A percentile compares a stretch with the other conserved stretches of the same genome.
Evolutionary conservation across 2,888 invertebrate species (phyloP).

Genomic region (Drosophila paramelanica): DNA sequence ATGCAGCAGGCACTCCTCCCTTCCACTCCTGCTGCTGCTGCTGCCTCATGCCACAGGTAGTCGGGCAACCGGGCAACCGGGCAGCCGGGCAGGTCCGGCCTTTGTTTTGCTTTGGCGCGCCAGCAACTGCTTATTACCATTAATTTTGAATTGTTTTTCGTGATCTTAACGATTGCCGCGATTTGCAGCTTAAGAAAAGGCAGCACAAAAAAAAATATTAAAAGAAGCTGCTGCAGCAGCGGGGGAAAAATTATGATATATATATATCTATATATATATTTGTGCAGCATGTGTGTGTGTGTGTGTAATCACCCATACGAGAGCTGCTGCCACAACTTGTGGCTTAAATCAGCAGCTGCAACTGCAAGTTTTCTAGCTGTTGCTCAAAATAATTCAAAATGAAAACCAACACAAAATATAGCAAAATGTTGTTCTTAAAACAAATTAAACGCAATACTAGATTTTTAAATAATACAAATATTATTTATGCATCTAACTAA

Average conservation of each 20-base stretch:
- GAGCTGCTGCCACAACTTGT: conserved; percentile 45
- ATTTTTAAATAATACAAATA: too few species aligned
- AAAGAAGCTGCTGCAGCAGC: too few species aligned
- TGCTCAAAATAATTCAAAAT: not conserved
- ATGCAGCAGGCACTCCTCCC: conserved; percentile 35
- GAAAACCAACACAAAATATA: conserved; percentile 5
- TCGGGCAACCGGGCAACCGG: conserved; percentile 23
- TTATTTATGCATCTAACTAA: too few species aligned
- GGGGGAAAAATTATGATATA: conserved; percentile 49
- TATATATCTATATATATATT: conserved; percentile 62
- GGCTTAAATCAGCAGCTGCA: conserved; percentile 39
- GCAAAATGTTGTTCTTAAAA: not conserved
- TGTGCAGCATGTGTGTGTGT: conserved; percentile 17
- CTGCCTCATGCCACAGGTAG: conserved; percentile 25
- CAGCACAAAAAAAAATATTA: conserved; percentile 33
- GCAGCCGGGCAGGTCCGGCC: conserved; percentile 45
- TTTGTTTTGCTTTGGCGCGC: conserved; percentile 68
- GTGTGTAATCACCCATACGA: conserved; percentile 10
- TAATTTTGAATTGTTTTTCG: conserved; percentile 85
- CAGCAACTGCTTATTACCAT: conserved; percentile 85
- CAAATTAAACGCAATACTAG: not conserved
- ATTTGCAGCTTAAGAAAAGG: conserved; percentile 78
- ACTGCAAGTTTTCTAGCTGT: not conserved
- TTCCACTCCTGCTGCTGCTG: conserved; percentile 14
- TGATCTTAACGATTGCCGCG: conserved; percentile 85